These are phyloP conservation scores for Bettongia penicillata DNA, from an alignment of 2,113 vertebrate species.

Conservation along the genomic window DNA sequence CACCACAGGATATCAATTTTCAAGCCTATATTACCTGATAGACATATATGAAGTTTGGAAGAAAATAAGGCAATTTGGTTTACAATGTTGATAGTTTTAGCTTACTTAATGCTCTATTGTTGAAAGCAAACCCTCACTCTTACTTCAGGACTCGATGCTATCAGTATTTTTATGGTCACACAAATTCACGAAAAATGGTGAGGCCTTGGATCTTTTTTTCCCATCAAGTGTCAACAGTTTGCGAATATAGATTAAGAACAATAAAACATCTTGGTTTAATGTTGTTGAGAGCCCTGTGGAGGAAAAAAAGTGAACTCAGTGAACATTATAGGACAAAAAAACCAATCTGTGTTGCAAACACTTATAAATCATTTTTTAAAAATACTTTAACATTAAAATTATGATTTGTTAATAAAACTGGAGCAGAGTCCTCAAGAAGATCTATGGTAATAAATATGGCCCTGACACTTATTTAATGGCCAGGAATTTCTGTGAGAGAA, in stretches of 20 bases:
- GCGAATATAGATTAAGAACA: slow-evolving; percentile 73
- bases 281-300: slow-evolving; percentile 95
- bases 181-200: slow-evolving; percentile 79
- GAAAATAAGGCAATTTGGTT: slow-evolving; percentile 95
- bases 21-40: slow-evolving; percentile 96
- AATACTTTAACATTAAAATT: slow-evolving; percentile 32
- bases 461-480: background rate
- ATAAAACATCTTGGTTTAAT: slow-evolving; percentile 82
- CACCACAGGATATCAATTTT: slow-evolving; percentile 96
- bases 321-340: slow-evolving; percentile 33
- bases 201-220: slow-evolving; percentile 73
- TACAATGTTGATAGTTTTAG: slow-evolving; percentile 90
- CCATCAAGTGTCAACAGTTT: slow-evolving; percentile 76
- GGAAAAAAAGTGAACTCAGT: slow-evolving; percentile 66
- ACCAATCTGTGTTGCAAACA: background rate
- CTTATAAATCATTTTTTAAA: slow-evolving; percentile 14
- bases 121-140: slow-evolving; percentile 86
- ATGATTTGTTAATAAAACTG: background rate
- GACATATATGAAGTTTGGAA: slow-evolving; percentile 91
- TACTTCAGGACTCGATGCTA: slow-evolving; percentile 81
- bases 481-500: background rate
- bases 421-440: slow-evolving; percentile 25
- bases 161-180: slow-evolving; percentile 79
- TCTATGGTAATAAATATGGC: background rate
- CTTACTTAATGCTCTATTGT: slow-evolving; percentile 88